A percentile compares a stretch with the other conserved stretches of the same genome.
Conservation (phyloP, 1,140 invertebrate species). For the Myzus persicae region DNA sequence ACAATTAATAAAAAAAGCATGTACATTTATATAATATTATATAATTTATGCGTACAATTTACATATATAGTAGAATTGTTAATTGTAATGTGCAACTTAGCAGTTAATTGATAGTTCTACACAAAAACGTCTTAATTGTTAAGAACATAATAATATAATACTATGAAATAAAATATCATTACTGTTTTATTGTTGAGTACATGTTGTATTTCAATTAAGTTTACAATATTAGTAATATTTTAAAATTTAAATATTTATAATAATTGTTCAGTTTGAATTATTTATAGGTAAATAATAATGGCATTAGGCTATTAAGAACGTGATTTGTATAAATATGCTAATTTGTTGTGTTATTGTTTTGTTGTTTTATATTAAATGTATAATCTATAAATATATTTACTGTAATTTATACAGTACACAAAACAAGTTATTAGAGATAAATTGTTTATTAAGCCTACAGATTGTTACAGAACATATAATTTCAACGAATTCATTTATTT, state of each 20-base stretch:
- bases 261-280: constrained; percentile 9
- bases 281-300: not conserved
- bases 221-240: not conserved
- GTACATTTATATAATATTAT: not conserved
- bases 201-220: constrained; percentile 19
- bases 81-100: not conserved
- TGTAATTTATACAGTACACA: not conserved
- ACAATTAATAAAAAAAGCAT: not conserved
- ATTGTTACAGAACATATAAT: not conserved
- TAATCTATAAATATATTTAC: not conserved
- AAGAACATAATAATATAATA: not conserved
- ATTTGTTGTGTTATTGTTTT: constrained; percentile 37
- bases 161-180: not conserved
- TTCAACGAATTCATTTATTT: not conserved
- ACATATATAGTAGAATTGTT: not conserved
- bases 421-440: not conserved
- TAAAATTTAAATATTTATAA: not conserved
- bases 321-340: constrained; percentile 26
- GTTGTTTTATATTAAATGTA: constrained; percentile 46
- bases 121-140: not conserved
- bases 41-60: not conserved
- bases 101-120: not conserved
- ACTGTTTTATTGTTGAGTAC: not conserved
- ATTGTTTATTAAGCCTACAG: not conserved
- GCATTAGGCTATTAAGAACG: constrained; percentile 6